Conservation (phyloP, 2,888 invertebrate genomes). For the Scrobipalpa atriplicella region DNA sequence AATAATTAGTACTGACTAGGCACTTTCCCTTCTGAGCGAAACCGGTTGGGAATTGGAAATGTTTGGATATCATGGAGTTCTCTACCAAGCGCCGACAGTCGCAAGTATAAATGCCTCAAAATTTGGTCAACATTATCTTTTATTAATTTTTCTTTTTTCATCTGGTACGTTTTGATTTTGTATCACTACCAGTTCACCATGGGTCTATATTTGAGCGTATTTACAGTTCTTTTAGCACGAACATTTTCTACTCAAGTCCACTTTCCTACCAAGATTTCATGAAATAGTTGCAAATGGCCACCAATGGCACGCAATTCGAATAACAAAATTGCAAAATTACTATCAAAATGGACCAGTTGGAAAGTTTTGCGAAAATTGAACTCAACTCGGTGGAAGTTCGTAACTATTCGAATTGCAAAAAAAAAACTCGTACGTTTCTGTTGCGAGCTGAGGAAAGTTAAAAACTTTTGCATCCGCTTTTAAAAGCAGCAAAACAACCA, state of each 20-base stretch:
- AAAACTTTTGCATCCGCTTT: slow-evolving; percentile 12
- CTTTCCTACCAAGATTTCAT: slow-evolving; percentile 66
- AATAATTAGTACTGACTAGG: too few relatives aligned
- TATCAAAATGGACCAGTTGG: slow-evolving; percentile 13
- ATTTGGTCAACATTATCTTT: too few relatives aligned
- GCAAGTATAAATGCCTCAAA: too few relatives aligned
- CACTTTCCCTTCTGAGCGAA: too few relatives aligned
- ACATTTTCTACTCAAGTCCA: slow-evolving; percentile 36
- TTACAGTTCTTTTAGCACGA: neutral
- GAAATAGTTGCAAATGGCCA: slow-evolving; percentile 43
- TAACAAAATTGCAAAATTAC: slow-evolving; percentile 25
- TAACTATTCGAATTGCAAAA: slow-evolving; percentile 23
- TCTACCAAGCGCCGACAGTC: too few relatives aligned
- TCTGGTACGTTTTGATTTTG: too few relatives aligned
- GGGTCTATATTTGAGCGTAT: neutral
- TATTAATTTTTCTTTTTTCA: too few relatives aligned
- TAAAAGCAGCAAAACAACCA: slow-evolving; percentile 2
- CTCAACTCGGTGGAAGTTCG: slow-evolving; percentile 23
- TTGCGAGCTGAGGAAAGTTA: slow-evolving; percentile 19
- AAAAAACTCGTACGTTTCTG: slow-evolving; percentile 16
- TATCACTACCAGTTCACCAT: too few relatives aligned
- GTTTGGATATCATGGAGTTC: too few relatives aligned
- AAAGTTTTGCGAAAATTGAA: slow-evolving; percentile 21
- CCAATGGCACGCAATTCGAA: slow-evolving; percentile 37
- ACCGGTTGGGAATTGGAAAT: too few relatives aligned